These are phyloP conservation scores for Oreochromis aureus DNA, from an alignment of 2,113 vertebrate genomes.

Conservation along the genomic window DNA sequence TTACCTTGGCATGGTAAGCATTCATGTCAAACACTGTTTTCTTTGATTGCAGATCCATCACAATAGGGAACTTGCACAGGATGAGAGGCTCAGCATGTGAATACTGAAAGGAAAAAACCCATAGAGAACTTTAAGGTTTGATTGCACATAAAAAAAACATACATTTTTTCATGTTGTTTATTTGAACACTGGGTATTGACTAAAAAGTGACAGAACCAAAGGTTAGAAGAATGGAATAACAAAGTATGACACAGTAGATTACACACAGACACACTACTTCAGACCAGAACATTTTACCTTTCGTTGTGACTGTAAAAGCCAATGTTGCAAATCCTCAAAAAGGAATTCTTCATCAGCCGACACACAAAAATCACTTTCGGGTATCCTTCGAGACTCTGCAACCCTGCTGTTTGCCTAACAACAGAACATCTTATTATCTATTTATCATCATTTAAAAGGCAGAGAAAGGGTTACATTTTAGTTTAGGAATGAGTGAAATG, in stretches of 20 bases:
- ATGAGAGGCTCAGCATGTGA: not conserved
- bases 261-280: not conserved
- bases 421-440: accelerated
- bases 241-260: not conserved
- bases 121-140: not conserved
- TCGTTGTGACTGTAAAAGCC: not conserved
- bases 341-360: accelerated
- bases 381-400: not conserved
- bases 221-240: not conserved
- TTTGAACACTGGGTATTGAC: not conserved
- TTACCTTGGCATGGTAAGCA: accelerated
- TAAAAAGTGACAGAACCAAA: not conserved
- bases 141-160: accelerated
- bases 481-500: accelerated
- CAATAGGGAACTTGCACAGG: slow-evolving; percentile 33
- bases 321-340: accelerated
- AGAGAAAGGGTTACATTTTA: accelerated
- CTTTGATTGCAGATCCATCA: slow-evolving; percentile 55
- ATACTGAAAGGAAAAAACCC: not conserved
- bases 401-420: slow-evolving; percentile 22
- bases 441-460: not conserved
- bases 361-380: slow-evolving; percentile 2
- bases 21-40: not conserved
- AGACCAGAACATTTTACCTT: not conserved
- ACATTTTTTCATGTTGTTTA: not conserved